phyloP scores from a whole-genome alignment of 2,113 vertebrate species.

The Limnothrissa miodon region DNA sequence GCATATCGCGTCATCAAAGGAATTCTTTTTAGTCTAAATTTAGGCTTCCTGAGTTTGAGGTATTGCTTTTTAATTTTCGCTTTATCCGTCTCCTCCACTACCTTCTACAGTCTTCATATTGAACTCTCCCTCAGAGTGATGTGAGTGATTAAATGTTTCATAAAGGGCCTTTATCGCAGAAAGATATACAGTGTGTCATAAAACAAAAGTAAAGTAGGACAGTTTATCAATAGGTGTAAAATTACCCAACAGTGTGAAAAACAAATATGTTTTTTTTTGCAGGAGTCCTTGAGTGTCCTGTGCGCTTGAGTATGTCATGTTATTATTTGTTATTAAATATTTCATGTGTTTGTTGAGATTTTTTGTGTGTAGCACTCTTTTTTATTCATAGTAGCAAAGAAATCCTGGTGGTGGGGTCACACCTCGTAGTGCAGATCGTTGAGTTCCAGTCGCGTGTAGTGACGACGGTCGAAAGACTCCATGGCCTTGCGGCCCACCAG shows the following conservation, averaged over 20 bases:
- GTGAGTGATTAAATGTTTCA: not conserved
- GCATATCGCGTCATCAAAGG: not conserved
- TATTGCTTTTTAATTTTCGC: constrained; percentile 65
- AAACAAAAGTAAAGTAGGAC: not conserved
- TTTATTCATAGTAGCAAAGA: not conserved
- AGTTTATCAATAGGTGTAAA: not conserved
- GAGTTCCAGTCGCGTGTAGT: constrained; percentile 77
- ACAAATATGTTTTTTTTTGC: not conserved
- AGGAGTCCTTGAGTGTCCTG: not conserved
- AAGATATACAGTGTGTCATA: not conserved
- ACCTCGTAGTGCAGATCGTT: constrained; percentile 77
- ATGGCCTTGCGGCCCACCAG: constrained; percentile 68
- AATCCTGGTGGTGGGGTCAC: constrained; percentile 39
- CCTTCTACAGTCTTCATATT: not conserved
- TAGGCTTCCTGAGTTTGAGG: constrained; percentile 70
- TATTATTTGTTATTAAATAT: not conserved
- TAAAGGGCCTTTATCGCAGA: constrained; percentile 4
- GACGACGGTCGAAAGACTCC: constrained; percentile 75
- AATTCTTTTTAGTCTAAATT: constrained; percentile 34
- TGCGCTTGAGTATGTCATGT: not conserved
- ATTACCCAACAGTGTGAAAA: not conserved
- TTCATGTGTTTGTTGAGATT: not conserved
- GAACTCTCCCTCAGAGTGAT: not conserved
- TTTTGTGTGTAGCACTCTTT: not conserved
- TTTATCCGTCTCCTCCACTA: not conserved